Conservation (phyloP, 2,888 invertebrate species). For the Cotesia congregata region DNA sequence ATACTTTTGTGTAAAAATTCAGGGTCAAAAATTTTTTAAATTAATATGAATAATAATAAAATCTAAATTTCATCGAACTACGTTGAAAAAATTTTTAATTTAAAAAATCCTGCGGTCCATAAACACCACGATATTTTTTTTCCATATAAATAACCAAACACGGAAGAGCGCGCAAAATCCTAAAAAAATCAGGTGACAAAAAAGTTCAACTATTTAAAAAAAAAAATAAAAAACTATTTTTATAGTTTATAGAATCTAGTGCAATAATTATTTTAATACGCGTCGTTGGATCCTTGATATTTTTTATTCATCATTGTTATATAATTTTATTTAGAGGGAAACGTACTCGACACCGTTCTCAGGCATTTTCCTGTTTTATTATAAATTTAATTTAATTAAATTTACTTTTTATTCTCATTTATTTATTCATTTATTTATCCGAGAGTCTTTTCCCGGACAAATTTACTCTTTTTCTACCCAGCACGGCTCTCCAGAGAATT, state of each 20-base stretch:
- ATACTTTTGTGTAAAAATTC: too few relatives aligned
- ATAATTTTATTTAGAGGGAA: background rate
- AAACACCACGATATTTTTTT: too few relatives aligned
- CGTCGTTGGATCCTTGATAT: conserved; percentile 23
- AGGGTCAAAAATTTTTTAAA: too few relatives aligned
- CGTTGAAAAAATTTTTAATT: too few relatives aligned
- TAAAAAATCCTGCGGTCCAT: too few relatives aligned
- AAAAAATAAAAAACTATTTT: conserved; percentile 1
- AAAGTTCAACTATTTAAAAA: background rate
- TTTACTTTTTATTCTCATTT: too few relatives aligned
- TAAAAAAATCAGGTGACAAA: conserved; percentile 14
- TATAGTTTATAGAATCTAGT: conserved; percentile 45
- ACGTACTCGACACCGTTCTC: too few relatives aligned
- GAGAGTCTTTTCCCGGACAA: conserved; percentile 34
- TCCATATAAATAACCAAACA: too few relatives aligned
- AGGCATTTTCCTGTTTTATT: too few relatives aligned
- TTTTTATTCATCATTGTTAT: conserved; percentile 38
- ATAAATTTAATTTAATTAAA: too few relatives aligned
- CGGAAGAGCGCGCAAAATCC: background rate
- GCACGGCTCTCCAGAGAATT: conserved; percentile 51
- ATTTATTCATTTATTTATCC: background rate
- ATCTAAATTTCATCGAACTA: too few relatives aligned
- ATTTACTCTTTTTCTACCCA: conserved; percentile 31
- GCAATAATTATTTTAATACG: conserved; percentile 57
- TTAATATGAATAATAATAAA: too few relatives aligned